Base-by-base conservation (phyloP, 2,113 vertebrate genomes). In the Conger conger region DNA sequence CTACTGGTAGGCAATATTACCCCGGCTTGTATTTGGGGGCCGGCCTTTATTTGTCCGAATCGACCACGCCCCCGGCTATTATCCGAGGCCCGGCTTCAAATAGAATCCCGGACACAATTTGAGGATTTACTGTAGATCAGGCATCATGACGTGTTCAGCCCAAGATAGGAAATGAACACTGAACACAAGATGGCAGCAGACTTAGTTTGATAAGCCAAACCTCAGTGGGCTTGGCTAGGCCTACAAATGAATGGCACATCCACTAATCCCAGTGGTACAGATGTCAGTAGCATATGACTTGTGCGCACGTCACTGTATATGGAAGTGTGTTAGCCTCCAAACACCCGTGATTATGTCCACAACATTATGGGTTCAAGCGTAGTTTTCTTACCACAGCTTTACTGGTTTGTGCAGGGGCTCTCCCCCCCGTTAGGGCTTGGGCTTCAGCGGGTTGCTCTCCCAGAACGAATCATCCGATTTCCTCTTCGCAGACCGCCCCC, bases 381-480 rank as follows among this genome's bases (percentile, higher is more conserved):
- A 57, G 57, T 27, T 27, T 27, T 63, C 57, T 6, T 63, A 27
- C 23, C 57, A 27, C 57, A 63, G 57, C 57, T 30, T n/a, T 33
- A 15, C 0, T 23, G 33, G 80, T 30, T 27, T 3, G 5, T 23
- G 57, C 18, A 7, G 23, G 3, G 57, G 23, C 20, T 5, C 27
- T 23, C 20, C 57, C 57, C 3, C 57, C 5, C 0, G 82, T 91
- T 54, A 91, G 4, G 84, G 27, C 1, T 35, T 0, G 6, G 76
- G 0, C 0, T 84, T 88, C 35, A 95, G 87, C 6, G 86, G 83
- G 0, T 87, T 85, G 5, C 79, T 79, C 45, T 94, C 18, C 95
- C 94, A 95, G 0, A 95, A 84, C 86, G 84, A 80, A 0, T 38
- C 0, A 0, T 8, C 35, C 0, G 82, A 5, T 63, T 89, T 91